phyloP scores from a whole-genome alignment of 2,797 vertebrate species.

The Erithacus rubecula region DNA sequence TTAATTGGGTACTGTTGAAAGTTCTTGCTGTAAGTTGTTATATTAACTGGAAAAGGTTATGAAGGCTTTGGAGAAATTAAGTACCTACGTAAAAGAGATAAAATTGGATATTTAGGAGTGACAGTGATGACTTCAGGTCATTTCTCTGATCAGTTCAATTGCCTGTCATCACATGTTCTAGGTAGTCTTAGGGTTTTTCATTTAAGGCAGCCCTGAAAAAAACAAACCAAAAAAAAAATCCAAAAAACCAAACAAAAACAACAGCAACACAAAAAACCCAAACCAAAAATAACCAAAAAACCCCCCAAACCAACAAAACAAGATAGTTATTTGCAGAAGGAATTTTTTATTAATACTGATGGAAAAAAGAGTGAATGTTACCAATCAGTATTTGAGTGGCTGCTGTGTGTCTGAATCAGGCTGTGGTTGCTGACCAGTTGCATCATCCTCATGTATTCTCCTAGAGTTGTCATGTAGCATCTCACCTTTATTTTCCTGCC shows the following conservation, averaged over 20 bases:
- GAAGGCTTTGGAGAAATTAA: not conserved
- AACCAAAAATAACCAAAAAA: no score
- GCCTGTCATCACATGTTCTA: not conserved
- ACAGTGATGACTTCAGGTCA: fast-evolving
- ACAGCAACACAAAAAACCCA: no score
- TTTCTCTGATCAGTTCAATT: not conserved
- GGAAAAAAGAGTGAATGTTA: not conserved
- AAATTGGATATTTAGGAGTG: not conserved
- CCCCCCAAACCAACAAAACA: no score
- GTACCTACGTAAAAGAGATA: fast-evolving
- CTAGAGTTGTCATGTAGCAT: not conserved
- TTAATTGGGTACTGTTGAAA: not conserved
- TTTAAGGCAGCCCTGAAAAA: not conserved
- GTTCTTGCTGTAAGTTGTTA: not conserved
- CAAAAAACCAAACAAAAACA: no score
- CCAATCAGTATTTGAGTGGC: not conserved
- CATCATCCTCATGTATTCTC: not conserved
- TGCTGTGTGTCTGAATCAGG: not conserved
- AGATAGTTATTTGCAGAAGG: not conserved
- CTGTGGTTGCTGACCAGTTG: not conserved
- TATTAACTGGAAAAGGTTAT: not conserved
- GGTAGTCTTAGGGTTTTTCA: not conserved
- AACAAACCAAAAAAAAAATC: no score
- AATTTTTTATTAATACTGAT: not conserved
- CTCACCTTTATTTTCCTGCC: not conserved